Conservation (phyloP, 2,797 vertebrate genomes). For the Netta rufina region DNA sequence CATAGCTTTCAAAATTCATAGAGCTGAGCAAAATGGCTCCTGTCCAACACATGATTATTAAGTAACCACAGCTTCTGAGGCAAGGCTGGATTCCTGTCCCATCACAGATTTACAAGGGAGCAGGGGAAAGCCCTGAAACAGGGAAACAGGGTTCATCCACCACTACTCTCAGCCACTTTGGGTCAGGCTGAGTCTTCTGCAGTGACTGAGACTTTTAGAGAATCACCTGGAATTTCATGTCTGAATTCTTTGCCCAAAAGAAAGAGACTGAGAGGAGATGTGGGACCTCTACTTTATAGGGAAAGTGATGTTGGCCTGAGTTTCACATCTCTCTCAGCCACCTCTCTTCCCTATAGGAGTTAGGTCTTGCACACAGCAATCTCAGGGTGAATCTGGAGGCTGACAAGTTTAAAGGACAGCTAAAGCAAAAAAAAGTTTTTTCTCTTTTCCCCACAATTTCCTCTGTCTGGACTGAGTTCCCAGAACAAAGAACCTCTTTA, state of each 20-base stretch:
- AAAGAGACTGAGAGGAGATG: background rate
- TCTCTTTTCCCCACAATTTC: background rate
- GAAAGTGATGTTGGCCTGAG: background rate
- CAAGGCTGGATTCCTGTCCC: background rate
- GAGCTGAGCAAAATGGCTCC: background rate
- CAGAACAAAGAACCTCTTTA: conserved; percentile 17
- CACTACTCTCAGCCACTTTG: background rate
- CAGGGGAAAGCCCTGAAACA: background rate
- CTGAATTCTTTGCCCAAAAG: background rate
- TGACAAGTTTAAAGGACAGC: background rate
- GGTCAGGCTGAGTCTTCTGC: background rate
- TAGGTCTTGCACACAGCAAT: background rate
- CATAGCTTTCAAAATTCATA: background rate
- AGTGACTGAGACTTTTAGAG: background rate
- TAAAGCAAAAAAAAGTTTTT: conserved; percentile 37
- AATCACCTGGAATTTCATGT: rapidly evolving
- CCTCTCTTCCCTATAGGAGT: background rate
- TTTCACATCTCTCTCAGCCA: rapidly evolving
- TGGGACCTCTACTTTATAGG: rapidly evolving
- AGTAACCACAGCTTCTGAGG: rapidly evolving
- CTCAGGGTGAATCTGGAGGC: background rate
- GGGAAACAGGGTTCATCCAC: background rate
- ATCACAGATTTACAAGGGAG: background rate
- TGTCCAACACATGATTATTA: rapidly evolving
- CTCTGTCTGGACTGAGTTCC: conserved; percentile 27